phyloP scores from a whole-genome alignment of 1,140 invertebrate genomes.

The Thaumetopoea pityocampa region DNA sequence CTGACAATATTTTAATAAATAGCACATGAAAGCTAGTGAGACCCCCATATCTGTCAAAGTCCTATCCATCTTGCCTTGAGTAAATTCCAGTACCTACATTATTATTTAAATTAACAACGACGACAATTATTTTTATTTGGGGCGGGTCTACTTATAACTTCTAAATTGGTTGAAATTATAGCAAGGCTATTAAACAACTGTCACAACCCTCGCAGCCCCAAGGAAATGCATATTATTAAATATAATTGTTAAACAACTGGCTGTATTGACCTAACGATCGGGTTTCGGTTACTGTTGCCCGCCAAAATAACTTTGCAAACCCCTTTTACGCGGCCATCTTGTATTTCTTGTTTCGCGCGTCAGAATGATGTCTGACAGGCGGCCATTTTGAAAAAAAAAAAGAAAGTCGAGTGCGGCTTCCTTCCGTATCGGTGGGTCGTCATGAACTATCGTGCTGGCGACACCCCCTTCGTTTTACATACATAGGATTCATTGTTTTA shows the following conservation, averaged over 20 bases:
- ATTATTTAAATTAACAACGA: too few species aligned
- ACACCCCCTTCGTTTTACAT: slow-evolving; percentile 70
- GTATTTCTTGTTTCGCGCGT: slow-evolving; percentile 53
- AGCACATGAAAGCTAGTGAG: too few species aligned
- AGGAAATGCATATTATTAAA: too few species aligned
- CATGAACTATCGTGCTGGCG: slow-evolving; percentile 64
- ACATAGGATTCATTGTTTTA: slow-evolving; percentile 73
- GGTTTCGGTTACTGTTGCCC: slow-evolving; percentile 6
- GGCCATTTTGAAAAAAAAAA: slow-evolving; percentile 73
- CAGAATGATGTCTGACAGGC: slow-evolving; percentile 64
- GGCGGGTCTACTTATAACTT: too few species aligned
- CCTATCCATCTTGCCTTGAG: too few species aligned
- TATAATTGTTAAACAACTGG: slow-evolving; percentile 12
- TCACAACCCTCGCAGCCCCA: too few species aligned
- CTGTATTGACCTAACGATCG: slow-evolving; percentile 17
- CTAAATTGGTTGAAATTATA: too few species aligned
- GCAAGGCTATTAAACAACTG: too few species aligned
- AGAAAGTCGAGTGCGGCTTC: slow-evolving; percentile 68
- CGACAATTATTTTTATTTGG: too few species aligned
- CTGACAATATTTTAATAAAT: too few species aligned
- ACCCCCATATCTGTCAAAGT: too few species aligned
- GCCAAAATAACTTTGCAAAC: slow-evolving; percentile 35
- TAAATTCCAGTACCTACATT: too few species aligned
- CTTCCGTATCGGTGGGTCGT: slow-evolving; percentile 66
- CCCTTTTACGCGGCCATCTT: slow-evolving; percentile 59